A percentile compares a stretch with the other conserved stretches of the same genome.
phyloP scores from a whole-genome alignment of 2,888 invertebrate species.

The Andrena bucephala region DNA sequence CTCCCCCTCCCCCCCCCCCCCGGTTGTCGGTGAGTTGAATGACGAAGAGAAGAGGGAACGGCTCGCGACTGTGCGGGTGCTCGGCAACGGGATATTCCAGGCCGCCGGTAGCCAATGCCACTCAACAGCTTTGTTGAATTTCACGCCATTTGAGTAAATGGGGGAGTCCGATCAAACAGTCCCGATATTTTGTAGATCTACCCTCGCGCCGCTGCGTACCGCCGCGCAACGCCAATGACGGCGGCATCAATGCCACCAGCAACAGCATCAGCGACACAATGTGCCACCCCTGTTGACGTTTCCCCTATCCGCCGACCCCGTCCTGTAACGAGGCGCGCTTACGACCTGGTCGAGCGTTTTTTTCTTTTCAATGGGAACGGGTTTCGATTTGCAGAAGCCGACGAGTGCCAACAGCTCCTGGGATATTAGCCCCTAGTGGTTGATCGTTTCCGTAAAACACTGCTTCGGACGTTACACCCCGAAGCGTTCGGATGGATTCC shows the following conservation, averaged over 20 bases:
- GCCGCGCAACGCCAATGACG: slow-evolving; percentile 26
- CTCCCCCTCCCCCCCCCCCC: too few relatives aligned
- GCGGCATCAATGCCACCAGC: slow-evolving; percentile 39
- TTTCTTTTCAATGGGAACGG: neutral
- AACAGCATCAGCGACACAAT: slow-evolving; percentile 45
- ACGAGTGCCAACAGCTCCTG: too few relatives aligned
- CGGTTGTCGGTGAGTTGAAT: slow-evolving; percentile 4
- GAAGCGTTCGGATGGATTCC: too few relatives aligned
- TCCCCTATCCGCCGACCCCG: neutral
- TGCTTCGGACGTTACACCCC: too few relatives aligned
- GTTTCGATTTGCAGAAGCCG: neutral
- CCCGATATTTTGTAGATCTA: slow-evolving; percentile 76
- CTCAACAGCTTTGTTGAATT: slow-evolving; percentile 82
- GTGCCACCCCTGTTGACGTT: slow-evolving; percentile 40
- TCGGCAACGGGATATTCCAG: slow-evolving; percentile 54
- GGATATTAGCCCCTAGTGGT: too few relatives aligned
- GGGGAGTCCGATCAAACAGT: slow-evolving; percentile 79
- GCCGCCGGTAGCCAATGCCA: slow-evolving; percentile 60
- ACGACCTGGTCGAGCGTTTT: neutral
- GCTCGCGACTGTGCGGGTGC: slow-evolving; percentile 15
- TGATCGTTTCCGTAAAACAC: too few relatives aligned
- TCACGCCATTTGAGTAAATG: slow-evolving; percentile 82
- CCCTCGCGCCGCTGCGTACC: slow-evolving; percentile 30
- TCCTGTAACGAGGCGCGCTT: neutral
- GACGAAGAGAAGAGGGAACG: slow-evolving; percentile 29